Percentiles rank a stretch among this genome's conserved stretches.
These are phyloP conservation scores for Panonychus citri DNA, from an alignment of 1,140 invertebrate genomes.

Conservation along the genomic window DNA sequence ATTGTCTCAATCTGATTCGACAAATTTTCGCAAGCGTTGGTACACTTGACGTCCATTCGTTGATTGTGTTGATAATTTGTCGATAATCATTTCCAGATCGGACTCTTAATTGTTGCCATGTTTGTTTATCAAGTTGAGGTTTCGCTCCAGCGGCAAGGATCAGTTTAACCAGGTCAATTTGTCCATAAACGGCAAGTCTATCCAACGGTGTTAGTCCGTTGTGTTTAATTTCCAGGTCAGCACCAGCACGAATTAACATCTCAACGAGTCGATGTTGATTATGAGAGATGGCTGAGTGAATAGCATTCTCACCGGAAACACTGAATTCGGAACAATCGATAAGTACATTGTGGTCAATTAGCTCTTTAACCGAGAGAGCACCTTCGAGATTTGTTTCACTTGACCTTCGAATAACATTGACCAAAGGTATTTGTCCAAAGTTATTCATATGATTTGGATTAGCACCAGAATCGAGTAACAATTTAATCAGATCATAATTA, in stretches of 20 bases:
- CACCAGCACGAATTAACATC: constrained; percentile 4
- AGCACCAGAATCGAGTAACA: constrained; percentile 73
- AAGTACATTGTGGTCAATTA: constrained; percentile 6
- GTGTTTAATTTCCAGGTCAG: neutral
- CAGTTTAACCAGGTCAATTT: constrained; percentile 2
- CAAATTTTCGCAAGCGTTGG: too few species aligned
- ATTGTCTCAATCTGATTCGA: too few species aligned
- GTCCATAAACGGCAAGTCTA: neutral
- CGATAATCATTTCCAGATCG: too few species aligned
- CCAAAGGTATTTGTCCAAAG: constrained; percentile 42
- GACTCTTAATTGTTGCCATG: too few species aligned
- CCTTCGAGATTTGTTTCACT: constrained; percentile 5
- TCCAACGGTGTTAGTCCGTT: neutral
- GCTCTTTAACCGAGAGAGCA: neutral
- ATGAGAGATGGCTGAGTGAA: constrained; percentile 4
- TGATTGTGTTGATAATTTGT: too few species aligned
- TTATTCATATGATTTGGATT: constrained; percentile 78
- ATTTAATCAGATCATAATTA: constrained; percentile 74
- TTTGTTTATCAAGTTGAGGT: too few species aligned
- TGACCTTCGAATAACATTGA: neutral
- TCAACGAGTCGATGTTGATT: neutral
- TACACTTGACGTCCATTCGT: too few species aligned
- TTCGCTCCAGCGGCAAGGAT: neutral
- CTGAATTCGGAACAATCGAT: neutral
- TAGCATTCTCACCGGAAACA: neutral